Evolutionary conservation across 1,140 invertebrate species (phyloP).

Genomic region (Pseudobourletiella spinata): DNA sequence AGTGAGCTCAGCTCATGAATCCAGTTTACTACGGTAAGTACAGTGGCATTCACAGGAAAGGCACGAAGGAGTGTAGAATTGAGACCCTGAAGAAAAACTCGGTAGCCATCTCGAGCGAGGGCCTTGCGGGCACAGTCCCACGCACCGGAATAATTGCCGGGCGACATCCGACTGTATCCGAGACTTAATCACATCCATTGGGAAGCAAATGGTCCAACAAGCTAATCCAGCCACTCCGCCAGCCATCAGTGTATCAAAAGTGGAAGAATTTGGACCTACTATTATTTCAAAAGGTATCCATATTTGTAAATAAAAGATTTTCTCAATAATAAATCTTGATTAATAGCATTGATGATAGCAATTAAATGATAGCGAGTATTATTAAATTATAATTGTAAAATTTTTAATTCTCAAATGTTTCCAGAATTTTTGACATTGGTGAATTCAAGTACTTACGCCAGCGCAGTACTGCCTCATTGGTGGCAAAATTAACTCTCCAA

Average conservation of each 20-base stretch:
- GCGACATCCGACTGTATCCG: conserved; percentile 67
- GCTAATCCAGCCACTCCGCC: conserved; percentile 72
- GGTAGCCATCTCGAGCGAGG: conserved; percentile 55
- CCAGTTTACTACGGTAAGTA: conserved; percentile 76
- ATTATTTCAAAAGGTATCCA: too few relatives aligned
- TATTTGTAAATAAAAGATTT: too few relatives aligned
- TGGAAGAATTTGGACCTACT: too few relatives aligned
- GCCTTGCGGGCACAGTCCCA: conserved; percentile 63
- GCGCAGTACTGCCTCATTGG: too few relatives aligned
- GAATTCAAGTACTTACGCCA: too few relatives aligned
- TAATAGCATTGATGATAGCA: too few relatives aligned
- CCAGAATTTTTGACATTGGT: too few relatives aligned
- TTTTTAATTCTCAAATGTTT: too few relatives aligned
- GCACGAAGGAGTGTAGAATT: conserved; percentile 69
- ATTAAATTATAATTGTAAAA: too few relatives aligned
- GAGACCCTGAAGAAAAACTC: conserved; percentile 59
- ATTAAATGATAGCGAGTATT: too few relatives aligned
- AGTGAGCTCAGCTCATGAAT: conserved; percentile 47
- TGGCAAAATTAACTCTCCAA: too few relatives aligned
- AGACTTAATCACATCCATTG: conserved; percentile 82
- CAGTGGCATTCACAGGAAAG: conserved; percentile 86
- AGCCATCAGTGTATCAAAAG: conserved; percentile 58
- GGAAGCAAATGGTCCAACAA: conserved; percentile 79
- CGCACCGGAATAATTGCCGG: conserved; percentile 53
- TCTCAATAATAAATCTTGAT: too few relatives aligned